These are phyloP conservation scores for Odontamblyopus rebecca DNA, from an alignment of 2,797 vertebrate species.

Conservation along the genomic window DNA sequence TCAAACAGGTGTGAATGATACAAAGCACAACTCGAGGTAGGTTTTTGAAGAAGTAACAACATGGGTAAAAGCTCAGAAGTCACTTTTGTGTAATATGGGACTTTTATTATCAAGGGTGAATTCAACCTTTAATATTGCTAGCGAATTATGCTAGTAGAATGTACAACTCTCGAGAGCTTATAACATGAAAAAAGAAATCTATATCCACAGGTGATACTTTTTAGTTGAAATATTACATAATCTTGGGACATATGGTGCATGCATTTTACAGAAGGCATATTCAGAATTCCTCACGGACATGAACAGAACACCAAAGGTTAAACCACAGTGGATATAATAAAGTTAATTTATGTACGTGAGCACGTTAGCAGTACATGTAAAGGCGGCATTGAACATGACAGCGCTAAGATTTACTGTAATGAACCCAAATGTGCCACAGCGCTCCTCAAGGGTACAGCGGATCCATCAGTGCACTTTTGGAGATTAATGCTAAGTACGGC, in stretches of 20 bases:
- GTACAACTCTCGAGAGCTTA: too few species aligned
- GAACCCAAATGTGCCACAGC: constrained; percentile 44
- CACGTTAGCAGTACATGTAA: constrained; percentile 24
- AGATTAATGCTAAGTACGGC: constrained; percentile 64
- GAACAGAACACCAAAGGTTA: not conserved
- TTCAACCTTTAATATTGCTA: too few species aligned
- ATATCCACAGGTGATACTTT: not conserved
- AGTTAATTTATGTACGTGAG: constrained; percentile 29
- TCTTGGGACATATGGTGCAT: not conserved
- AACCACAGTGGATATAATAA: constrained; percentile 15
- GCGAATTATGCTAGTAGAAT: too few species aligned
- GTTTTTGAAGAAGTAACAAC: too few species aligned
- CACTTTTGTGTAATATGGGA: too few species aligned
- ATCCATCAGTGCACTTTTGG: constrained; percentile 60
- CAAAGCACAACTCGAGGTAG: too few species aligned
- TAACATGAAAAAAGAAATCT: too few species aligned
- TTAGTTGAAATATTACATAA: not conserved
- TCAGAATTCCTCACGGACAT: not conserved
- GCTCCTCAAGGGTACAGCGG: constrained; percentile 43
- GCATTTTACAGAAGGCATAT: not conserved
- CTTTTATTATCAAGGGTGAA: too few species aligned
- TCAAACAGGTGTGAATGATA: too few species aligned
- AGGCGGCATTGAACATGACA: constrained; percentile 29
- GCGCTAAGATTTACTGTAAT: constrained; percentile 50
- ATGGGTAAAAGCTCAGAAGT: too few species aligned